phyloP scores from a whole-genome alignment of 30 jellyfish, hydroid and myxozoan genomes.

The Aurelia aurita region DNA sequence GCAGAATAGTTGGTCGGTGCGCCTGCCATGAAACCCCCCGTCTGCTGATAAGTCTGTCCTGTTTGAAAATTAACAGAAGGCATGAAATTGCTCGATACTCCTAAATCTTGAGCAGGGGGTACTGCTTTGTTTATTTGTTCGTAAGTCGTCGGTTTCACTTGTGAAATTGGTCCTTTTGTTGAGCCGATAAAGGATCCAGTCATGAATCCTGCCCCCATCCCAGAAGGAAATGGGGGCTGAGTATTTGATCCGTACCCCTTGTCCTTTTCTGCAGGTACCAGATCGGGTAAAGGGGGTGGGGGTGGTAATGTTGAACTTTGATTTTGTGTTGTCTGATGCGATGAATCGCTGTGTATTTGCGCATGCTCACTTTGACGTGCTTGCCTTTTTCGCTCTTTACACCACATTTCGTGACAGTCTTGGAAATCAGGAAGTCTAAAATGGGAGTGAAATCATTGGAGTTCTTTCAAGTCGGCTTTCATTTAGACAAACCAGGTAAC shows the following conservation, averaged over 20 bases:
- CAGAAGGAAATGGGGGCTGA: conserved; percentile 38
- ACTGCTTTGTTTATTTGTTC: conserved; percentile 38
- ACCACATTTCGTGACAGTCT: conserved; percentile 99
- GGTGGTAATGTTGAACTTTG: conserved; percentile 81
- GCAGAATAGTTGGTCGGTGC: conserved; percentile 39
- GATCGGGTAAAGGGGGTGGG: conserved; percentile 90
- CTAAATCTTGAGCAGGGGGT: conserved; percentile 57
- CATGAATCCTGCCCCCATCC: conserved; percentile 81
- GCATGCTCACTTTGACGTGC: conserved; percentile 83
- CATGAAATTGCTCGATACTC: conserved; percentile 74
- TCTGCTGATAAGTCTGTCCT: conserved; percentile 53
- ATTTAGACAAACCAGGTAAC: no score
- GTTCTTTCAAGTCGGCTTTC: no score
- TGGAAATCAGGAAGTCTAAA: conserved; percentile 94
- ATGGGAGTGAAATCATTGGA: background rate
- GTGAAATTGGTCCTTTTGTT: conserved; percentile 19
- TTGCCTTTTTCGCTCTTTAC: conserved; percentile 87
- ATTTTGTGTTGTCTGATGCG: conserved; percentile 37
- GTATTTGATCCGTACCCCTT: background rate
- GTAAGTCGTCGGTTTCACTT: conserved; percentile 7
- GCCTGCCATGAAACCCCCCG: conserved; percentile 75
- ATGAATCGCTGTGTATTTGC: conserved; percentile 34
- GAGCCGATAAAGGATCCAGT: conserved; percentile 69
- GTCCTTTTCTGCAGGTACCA: conserved; percentile 52
- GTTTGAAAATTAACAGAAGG: conserved; percentile 75